Evolutionary conservation across 1,140 invertebrate species (phyloP).

Genomic region (Apis florea): DNA sequence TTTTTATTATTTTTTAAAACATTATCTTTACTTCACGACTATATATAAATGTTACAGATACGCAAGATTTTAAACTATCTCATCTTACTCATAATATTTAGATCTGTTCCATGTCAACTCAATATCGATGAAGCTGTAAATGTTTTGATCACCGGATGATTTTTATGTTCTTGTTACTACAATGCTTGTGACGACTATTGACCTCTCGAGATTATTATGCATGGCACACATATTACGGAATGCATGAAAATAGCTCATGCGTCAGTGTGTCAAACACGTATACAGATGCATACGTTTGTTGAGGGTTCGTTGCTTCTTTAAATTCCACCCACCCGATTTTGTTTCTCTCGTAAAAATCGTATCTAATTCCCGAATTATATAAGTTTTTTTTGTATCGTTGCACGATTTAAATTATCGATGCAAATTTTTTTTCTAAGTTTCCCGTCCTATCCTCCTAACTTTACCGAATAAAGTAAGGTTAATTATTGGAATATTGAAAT

Average conservation of each 20-base stretch:
- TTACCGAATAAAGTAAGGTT: neutral
- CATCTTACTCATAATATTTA: neutral
- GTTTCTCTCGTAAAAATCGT: too few species aligned
- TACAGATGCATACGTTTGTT: neutral
- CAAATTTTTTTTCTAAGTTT: too few species aligned
- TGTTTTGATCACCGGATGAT: neutral
- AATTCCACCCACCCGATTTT: conserved; percentile 26
- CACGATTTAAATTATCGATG: neutral
- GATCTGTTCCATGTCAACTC: neutral
- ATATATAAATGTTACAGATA: neutral
- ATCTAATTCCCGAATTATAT: neutral
- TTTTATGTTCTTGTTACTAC: conserved; percentile 21
- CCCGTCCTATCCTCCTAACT: too few species aligned
- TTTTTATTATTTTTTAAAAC: too few species aligned
- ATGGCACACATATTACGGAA: conserved; percentile 61
- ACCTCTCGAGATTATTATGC: conserved; percentile 54
- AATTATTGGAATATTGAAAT: too few species aligned
- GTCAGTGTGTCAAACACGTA: conserved; percentile 52
- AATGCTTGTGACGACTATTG: conserved; percentile 59
- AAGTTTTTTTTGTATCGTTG: too few species aligned
- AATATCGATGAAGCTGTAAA: neutral
- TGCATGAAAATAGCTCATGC: conserved; percentile 66
- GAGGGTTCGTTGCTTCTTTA: conserved; percentile 50
- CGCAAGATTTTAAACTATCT: neutral
- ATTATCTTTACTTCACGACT: neutral